phyloP scores from a whole-genome alignment of 1,140 invertebrate species.

The Zaprionus kolodkinae region DNA sequence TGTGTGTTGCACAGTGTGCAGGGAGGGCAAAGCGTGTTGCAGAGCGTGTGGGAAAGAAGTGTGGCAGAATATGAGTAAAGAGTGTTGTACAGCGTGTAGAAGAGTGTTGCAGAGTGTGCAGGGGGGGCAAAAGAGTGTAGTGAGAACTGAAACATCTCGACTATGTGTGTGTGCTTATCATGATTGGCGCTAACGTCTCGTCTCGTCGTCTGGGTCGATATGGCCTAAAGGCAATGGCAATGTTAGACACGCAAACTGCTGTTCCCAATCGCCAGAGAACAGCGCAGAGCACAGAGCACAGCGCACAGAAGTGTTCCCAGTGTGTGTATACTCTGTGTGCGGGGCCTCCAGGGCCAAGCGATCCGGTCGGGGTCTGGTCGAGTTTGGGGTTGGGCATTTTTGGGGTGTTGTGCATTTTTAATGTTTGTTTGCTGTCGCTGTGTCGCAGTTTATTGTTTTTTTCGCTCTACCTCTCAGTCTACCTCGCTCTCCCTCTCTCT shows the following conservation, averaged over 20 bases:
- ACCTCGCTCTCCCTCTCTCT: background rate
- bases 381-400: background rate
- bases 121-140: too few species aligned
- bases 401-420: slow-evolving; percentile 54
- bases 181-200: slow-evolving; percentile 26
- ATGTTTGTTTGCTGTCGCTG: slow-evolving; percentile 72
- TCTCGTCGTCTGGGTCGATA: slow-evolving; percentile 39
- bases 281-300: background rate
- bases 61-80: background rate
- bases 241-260: slow-evolving; percentile 42
- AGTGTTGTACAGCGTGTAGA: background rate
- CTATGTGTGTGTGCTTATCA: slow-evolving; percentile 32
- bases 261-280: background rate
- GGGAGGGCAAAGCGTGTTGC: too few species aligned
- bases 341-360: slow-evolving; percentile 13
- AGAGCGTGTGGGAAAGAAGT: background rate
- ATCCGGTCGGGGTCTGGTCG: slow-evolving; percentile 18
- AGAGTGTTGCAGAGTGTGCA: too few species aligned
- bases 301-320: slow-evolving; percentile 2
- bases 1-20: too few species aligned
- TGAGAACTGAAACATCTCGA: slow-evolving; percentile 18
- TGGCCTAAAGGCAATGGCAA: slow-evolving; percentile 25
- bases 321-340: slow-evolving; percentile 3
- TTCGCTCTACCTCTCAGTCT: background rate
- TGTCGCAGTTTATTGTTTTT: slow-evolving; percentile 58